Conservation (phyloP, 2,797 vertebrate genomes). For the Psittacula derbiana region DNA sequence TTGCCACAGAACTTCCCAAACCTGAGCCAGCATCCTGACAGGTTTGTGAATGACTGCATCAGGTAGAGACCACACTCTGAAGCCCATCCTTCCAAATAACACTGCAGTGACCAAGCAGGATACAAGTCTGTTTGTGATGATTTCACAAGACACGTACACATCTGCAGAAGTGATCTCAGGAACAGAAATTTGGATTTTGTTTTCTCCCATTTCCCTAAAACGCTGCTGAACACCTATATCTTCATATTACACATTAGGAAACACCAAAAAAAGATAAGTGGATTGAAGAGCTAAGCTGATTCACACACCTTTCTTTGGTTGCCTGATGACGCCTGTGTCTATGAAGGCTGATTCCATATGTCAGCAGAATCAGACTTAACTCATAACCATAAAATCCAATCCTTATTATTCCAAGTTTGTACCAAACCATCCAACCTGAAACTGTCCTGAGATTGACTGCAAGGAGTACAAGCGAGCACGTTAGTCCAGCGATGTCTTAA, state of each 20-base stretch:
- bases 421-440: background rate
- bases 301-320: background rate
- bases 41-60: rapidly evolving
- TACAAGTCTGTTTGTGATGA: background rate
- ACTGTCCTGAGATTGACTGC: background rate
- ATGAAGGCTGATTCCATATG: background rate
- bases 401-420: background rate
- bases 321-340: background rate
- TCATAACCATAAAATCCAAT: background rate
- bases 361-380: background rate
- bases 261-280: background rate
- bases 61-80: background rate
- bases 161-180: background rate
- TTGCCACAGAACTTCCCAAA: background rate
- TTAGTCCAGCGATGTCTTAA: background rate
- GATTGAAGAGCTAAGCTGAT: background rate
- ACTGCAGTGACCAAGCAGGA: background rate
- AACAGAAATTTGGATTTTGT: background rate
- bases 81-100: background rate
- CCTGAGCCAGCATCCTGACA: background rate
- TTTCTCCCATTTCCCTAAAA: background rate
- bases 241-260: background rate
- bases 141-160: rapidly evolving
- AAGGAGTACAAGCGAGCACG: background rate
- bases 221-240: background rate